A percentile compares a stretch with the other conserved stretches of the same genome.
Conservation (phyloP, 2,797 vertebrate species). For the Catamblyrhynchus diadema region DNA sequence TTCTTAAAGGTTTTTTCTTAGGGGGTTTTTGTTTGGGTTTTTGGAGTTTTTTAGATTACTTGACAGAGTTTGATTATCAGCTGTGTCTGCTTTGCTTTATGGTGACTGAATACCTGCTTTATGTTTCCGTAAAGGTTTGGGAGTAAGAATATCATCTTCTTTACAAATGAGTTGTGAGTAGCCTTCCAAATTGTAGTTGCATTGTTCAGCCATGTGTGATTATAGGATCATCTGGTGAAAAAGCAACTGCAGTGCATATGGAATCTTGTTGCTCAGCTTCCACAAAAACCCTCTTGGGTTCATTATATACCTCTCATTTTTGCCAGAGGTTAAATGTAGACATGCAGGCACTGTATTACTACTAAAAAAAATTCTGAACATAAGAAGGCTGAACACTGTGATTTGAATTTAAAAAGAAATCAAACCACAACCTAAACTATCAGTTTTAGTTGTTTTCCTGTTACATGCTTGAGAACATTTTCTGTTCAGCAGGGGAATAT, state of each 20-base stretch:
- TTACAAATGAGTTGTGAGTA: not conserved
- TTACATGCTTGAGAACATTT: not conserved
- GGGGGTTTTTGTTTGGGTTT: fast-evolving
- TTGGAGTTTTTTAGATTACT: not conserved
- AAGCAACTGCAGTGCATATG: not conserved
- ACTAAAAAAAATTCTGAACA: not conserved
- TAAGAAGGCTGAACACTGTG: not conserved
- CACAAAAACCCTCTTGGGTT: not conserved
- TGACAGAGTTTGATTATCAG: not conserved
- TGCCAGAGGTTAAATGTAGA: not conserved
- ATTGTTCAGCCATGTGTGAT: not conserved
- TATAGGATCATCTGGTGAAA: not conserved
- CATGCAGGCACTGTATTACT: not conserved
- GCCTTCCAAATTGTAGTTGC: not conserved
- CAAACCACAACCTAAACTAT: not conserved
- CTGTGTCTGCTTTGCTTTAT: not conserved
- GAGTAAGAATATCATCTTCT: not conserved
- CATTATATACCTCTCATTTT: not conserved
- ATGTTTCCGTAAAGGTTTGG: not conserved
- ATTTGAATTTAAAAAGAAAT: not conserved
- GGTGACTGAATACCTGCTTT: not conserved
- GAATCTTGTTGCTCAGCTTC: not conserved
- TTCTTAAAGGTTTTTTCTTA: not conserved
- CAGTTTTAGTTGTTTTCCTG: not conserved
- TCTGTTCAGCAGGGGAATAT: not conserved